Base-by-base conservation (phyloP, 2,113 vertebrate species). In the Manacus vitellinus region DNA sequence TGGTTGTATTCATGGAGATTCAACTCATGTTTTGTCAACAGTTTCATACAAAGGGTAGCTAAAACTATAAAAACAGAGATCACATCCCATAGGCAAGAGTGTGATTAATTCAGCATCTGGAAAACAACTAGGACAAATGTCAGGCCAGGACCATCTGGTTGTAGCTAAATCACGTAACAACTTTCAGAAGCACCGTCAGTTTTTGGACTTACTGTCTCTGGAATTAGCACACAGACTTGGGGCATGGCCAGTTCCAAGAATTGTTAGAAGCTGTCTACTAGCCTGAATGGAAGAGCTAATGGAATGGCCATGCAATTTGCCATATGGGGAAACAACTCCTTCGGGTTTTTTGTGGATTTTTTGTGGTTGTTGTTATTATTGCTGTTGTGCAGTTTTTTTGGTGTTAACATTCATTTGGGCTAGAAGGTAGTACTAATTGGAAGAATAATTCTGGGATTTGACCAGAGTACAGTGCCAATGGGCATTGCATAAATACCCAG, bases 81-180 rank as follows among this genome's bases (percentile, higher is more conserved):
- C 67, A 62, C 35, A 63, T 37, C 27, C 55, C 37, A 77, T 39
- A 72, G 52, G 51, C 81, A 94, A 80, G 41, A 65, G 21, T 31
- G 43, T 6, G 33, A 91, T 94, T 70, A 82, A 81, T 76, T 66
- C 58, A 85, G 56, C 65, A 73, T 74, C 76, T 94, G 89, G 75
- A 87, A 92, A 92, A 91, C 46, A 94, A 23, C n/a, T 67, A 46
- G 5, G 24, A 91, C 76, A 94, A 88, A 93, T 31, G 71, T 62
- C 71, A 88, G n/a, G 67, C 76, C 87, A 87, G 85, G 67, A 88
- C 77, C 71, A 94, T 80, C 63, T 96, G 89, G 54, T 14, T 85
- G 46, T 31, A 79, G 88, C 70, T 89, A 89, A 79, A 76, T 59
- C 81, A 73, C 44, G 31, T 33, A 58, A 76, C 0, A 17, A 62